A percentile compares a stretch with the other conserved stretches of the same genome.
Evolutionary conservation across 2,888 invertebrate genomes (phyloP).

Genomic region (Megalurothrips usitatus): DNA sequence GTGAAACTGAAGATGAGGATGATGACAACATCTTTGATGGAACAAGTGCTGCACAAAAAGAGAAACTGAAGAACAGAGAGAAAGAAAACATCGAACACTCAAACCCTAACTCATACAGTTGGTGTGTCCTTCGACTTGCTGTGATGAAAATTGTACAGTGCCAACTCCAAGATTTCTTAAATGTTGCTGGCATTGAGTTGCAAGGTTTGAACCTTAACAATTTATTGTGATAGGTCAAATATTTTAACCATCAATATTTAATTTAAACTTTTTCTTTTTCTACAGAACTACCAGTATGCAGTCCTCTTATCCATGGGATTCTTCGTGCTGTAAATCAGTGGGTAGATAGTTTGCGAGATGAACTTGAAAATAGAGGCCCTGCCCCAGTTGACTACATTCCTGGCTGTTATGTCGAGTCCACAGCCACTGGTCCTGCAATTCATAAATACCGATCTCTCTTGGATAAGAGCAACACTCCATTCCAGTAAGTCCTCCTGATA

Average conservation of each 20-base stretch:
- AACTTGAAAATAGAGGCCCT: conserved; percentile 69
- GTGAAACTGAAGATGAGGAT: conserved; percentile 72
- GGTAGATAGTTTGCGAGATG: conserved; percentile 75
- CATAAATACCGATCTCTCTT: conserved; percentile 89
- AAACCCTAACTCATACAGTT: conserved; percentile 91
- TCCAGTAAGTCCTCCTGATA: conserved; percentile 61
- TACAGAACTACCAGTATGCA: conserved; percentile 86
- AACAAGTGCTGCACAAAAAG: conserved; percentile 42
- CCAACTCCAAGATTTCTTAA: conserved; percentile 82
- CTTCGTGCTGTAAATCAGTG: conserved; percentile 82
- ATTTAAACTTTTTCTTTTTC: conserved; percentile 29
- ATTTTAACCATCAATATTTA: background rate
- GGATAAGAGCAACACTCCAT: conserved; percentile 93
- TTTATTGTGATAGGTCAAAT: background rate
- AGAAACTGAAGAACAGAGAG: conserved; percentile 44
- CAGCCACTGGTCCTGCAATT: conserved; percentile 71
- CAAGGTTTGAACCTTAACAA: conserved; percentile 57
- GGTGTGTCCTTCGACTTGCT: conserved; percentile 89
- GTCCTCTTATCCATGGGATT: conserved; percentile 87
- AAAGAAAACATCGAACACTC: conserved; percentile 72
- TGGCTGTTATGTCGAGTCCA: conserved; percentile 79
- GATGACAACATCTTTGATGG: conserved; percentile 58
- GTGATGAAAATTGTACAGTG: conserved; percentile 77
- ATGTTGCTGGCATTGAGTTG: conserved; percentile 82
- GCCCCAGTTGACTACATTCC: conserved; percentile 84